phyloP scores from a whole-genome alignment of 2,888 invertebrate genomes.

The Atherix ibis region DNA sequence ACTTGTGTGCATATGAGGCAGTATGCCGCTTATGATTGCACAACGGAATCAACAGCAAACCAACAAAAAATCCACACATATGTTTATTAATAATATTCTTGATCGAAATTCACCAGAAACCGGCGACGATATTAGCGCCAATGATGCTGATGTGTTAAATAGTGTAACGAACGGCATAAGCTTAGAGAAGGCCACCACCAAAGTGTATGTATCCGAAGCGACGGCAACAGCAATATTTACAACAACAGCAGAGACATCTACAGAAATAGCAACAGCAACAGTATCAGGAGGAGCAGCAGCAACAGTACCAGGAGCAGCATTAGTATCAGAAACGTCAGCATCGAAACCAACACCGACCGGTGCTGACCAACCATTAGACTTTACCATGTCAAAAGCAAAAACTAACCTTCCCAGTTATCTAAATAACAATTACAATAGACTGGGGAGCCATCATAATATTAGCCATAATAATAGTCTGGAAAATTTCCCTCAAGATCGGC shows the following conservation, averaged over 20 bases:
- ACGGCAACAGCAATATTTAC: not conserved
- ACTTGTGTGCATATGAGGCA: no score
- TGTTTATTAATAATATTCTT: slow-evolving; percentile 6
- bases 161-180: slow-evolving; percentile 3
- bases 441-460: not conserved
- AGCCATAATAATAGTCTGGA: not conserved
- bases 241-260: no score
- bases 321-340: no score
- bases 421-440: slow-evolving; percentile 4
- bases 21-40: slow-evolving; percentile 15
- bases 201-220: no score
- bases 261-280: no score
- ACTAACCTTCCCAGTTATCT: slow-evolving; percentile 2
- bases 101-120: no score
- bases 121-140: slow-evolving; percentile 1
- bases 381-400: slow-evolving; percentile 17
- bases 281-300: no score
- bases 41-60: slow-evolving; percentile 13
- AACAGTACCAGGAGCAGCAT: no score
- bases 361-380: slow-evolving; percentile 16
- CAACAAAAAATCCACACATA: slow-evolving; percentile 10
- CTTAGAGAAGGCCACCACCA: no score
- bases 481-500: no score
- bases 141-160: slow-evolving; percentile 2
- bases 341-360: no score